A percentile compares a stretch with the other conserved stretches of the same genome.
These are phyloP conservation scores for Spea multiplicata DNA, from an alignment of 2,113 vertebrate genomes.

Conservation along the genomic window DNA sequence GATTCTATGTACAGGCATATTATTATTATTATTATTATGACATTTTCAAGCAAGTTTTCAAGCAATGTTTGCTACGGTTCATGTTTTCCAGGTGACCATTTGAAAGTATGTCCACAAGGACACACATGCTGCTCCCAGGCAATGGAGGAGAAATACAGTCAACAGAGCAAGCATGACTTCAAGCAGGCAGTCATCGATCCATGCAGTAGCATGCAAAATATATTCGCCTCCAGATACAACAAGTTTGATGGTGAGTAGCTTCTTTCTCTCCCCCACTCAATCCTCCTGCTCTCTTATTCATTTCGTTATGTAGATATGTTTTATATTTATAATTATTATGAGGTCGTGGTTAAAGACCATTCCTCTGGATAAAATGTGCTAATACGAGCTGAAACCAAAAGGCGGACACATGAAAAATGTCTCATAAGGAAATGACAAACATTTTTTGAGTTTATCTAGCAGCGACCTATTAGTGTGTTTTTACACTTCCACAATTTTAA, in stretches of 20 bases:
- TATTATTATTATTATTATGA: no score
- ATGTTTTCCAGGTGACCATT: slow-evolving; percentile 75
- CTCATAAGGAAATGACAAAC: no score
- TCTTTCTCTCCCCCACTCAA: background rate
- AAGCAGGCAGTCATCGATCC: slow-evolving; percentile 79
- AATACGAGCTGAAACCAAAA: background rate
- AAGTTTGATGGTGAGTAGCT: slow-evolving; percentile 81
- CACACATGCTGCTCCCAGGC: slow-evolving; percentile 95
- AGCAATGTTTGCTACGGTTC: slow-evolving; percentile 7
- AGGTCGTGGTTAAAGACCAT: background rate
- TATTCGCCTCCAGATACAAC: slow-evolving; percentile 84
- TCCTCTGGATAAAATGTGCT: slow-evolving; percentile 5
- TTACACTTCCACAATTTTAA: no score
- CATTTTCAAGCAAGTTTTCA: no score
- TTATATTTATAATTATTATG: background rate
- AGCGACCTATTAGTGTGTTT: no score
- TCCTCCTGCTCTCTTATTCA: background rate
- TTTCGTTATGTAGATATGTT: background rate
- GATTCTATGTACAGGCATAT: no score
- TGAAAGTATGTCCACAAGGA: slow-evolving; percentile 91
- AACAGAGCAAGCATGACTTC: slow-evolving; percentile 88
- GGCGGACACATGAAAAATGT: slow-evolving; percentile 18
- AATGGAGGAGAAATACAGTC: slow-evolving; percentile 94
- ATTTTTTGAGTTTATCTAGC: no score
- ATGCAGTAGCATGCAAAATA: slow-evolving; percentile 79